A percentile compares a stretch with the other conserved stretches of the same genome.
phyloP scores from a whole-genome alignment of 2,113 vertebrate genomes.

The Dinomys branickii region DNA sequence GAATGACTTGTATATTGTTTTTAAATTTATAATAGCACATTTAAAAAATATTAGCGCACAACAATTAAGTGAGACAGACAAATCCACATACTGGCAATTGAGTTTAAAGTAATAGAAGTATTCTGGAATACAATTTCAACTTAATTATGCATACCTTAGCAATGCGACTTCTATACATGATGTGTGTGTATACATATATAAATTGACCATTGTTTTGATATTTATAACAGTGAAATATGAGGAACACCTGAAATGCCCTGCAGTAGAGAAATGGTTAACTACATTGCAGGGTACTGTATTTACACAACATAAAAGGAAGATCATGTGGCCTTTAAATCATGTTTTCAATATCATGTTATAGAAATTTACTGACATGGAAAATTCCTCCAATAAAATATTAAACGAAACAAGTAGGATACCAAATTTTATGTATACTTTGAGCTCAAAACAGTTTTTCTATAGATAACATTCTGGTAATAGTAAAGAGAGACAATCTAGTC shows the following conservation, averaged over 20 bases:
- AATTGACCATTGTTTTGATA: not conserved
- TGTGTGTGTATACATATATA: not conserved
- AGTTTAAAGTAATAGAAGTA: conserved; percentile 33
- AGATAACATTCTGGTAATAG: not conserved
- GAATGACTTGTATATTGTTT: conserved; percentile 23
- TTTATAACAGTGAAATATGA: conserved; percentile 35
- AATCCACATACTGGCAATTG: conserved; percentile 16
- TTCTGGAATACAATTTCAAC: not conserved
- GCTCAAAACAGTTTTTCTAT: not conserved
- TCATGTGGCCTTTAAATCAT: conserved; percentile 24
- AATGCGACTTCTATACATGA: not conserved
- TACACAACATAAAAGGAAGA: conserved; percentile 28
- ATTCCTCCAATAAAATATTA: conserved; percentile 40
- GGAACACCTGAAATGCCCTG: not conserved
- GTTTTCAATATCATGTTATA: conserved; percentile 43
- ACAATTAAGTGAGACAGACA: not conserved
- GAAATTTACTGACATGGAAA: conserved; percentile 40
- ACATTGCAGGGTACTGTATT: not conserved
- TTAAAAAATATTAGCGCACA: not conserved
- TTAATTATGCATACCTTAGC: conserved; percentile 1
- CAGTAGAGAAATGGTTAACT: conserved; percentile 19
- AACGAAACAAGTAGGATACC: conserved; percentile 34
- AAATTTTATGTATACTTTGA: conserved; percentile 36
- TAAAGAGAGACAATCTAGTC: not conserved
- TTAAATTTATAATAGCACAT: not conserved